phyloP scores from a whole-genome alignment of 2,888 invertebrate genomes.

The Drosophila colorata region DNA sequence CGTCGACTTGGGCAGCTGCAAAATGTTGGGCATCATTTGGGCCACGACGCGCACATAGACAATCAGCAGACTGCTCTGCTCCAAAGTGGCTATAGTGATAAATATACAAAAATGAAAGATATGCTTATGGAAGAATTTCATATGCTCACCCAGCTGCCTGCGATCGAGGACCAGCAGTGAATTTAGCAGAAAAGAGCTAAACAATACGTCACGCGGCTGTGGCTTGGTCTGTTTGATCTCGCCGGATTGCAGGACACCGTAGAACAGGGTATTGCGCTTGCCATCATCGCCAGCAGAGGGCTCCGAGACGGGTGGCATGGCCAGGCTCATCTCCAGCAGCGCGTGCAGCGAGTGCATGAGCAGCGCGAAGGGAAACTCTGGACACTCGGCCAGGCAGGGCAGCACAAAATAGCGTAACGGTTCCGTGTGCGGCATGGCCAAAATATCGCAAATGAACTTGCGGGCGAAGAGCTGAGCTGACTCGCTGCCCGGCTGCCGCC shows the following conservation, averaged over 20 bases:
- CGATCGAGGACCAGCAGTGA: constrained; percentile 83
- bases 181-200: constrained; percentile 83
- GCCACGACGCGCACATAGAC: constrained; percentile 83
- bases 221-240: constrained; percentile 8
- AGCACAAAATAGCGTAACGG: constrained; percentile 90
- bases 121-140: background rate
- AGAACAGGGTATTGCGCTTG: constrained; percentile 44
- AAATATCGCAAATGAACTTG: constrained; percentile 88
- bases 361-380: constrained; percentile 86
- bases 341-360: constrained; percentile 86
- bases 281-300: constrained; percentile 61
- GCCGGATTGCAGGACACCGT: constrained; percentile 20
- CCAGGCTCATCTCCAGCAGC: constrained; percentile 44
- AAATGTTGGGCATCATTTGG: constrained; percentile 82
- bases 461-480: constrained; percentile 73
- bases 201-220: constrained; percentile 50
- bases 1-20: constrained; percentile 83
- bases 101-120: background rate
- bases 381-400: constrained; percentile 88
- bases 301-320: constrained; percentile 30
- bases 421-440: constrained; percentile 89
- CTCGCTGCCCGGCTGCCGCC: constrained; percentile 37
- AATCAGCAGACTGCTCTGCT: constrained; percentile 68
- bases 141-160: constrained; percentile 74
- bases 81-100: constrained; percentile 63